Conservation (phyloP, 1,140 invertebrate genomes). For the Sweltsa coloradensis region DNA sequence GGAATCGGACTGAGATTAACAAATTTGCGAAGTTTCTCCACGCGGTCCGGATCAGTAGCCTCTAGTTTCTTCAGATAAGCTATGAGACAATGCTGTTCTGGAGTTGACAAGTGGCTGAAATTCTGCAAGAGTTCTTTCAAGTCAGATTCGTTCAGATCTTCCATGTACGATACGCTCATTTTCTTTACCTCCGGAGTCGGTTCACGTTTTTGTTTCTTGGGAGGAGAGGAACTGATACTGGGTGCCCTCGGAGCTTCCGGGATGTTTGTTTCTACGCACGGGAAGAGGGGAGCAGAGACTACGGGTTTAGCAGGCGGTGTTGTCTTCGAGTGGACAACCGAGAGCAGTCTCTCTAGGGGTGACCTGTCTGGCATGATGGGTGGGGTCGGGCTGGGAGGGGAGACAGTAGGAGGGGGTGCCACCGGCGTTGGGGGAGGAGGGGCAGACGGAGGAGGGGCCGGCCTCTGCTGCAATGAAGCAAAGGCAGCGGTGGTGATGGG, state of each 20-base stretch:
- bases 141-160: constrained; percentile 59
- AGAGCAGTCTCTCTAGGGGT: background rate
- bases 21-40: constrained; percentile 53
- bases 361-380: background rate
- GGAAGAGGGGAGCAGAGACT: too few species aligned
- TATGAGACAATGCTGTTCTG: constrained; percentile 67
- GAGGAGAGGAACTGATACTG: too few species aligned
- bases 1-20: constrained; percentile 37
- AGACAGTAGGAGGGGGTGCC: background rate
- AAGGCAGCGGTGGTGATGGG: constrained; percentile 20
- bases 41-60: constrained; percentile 49
- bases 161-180: too few species aligned
- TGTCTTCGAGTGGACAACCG: constrained; percentile 3
- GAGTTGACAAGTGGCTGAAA: constrained; percentile 58
- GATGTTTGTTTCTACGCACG: too few species aligned
- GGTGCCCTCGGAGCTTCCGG: too few species aligned
- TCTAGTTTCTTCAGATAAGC: constrained; percentile 65
- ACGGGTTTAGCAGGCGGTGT: too few species aligned
- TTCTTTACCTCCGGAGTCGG: too few species aligned
- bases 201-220: too few species aligned
- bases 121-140: constrained; percentile 61
- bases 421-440: background rate
- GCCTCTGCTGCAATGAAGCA: background rate
- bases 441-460: background rate
- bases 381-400: background rate